phyloP scores from a whole-genome alignment of 2,797 vertebrate species.

The Atherinosoma microstoma region DNA sequence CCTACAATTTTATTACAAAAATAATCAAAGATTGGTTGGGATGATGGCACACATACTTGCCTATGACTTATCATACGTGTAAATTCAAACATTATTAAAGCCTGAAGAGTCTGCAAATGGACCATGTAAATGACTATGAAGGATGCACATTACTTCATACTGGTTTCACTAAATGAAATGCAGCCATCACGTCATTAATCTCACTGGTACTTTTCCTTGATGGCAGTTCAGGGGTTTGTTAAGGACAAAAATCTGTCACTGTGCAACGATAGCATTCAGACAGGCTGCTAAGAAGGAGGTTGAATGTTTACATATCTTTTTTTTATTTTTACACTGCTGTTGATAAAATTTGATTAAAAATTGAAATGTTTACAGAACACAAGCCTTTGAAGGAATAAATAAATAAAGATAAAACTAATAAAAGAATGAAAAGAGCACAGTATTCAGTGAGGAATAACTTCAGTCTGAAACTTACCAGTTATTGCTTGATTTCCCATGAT shows the following conservation, averaged over 20 bases:
- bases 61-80: too few species aligned
- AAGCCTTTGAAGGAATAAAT: neutral
- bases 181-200: neutral
- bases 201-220: neutral
- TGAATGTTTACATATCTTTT: neutral
- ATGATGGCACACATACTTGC: too few species aligned
- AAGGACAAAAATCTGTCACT: too few species aligned
- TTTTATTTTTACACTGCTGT: neutral
- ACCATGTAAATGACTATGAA: too few species aligned
- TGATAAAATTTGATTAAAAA: neutral
- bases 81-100: too few species aligned
- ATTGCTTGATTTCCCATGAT: conserved; percentile 20
- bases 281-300: too few species aligned
- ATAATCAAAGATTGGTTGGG: too few species aligned
- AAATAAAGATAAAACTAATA: neutral
- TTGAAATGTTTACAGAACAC: neutral
- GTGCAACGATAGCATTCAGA: too few species aligned
- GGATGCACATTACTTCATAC: neutral
- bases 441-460: neutral
- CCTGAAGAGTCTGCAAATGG: too few species aligned
- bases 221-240: neutral
- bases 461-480: conserved; percentile 15
- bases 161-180: too few species aligned
- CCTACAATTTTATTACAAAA: too few species aligned
- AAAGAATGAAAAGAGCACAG: too few species aligned